A percentile compares a stretch with the other conserved stretches of the same genome.
These are phyloP conservation scores for Calliscelio sp. DNA, from an alignment of 2,888 invertebrate species.

Conservation along the genomic window DNA sequence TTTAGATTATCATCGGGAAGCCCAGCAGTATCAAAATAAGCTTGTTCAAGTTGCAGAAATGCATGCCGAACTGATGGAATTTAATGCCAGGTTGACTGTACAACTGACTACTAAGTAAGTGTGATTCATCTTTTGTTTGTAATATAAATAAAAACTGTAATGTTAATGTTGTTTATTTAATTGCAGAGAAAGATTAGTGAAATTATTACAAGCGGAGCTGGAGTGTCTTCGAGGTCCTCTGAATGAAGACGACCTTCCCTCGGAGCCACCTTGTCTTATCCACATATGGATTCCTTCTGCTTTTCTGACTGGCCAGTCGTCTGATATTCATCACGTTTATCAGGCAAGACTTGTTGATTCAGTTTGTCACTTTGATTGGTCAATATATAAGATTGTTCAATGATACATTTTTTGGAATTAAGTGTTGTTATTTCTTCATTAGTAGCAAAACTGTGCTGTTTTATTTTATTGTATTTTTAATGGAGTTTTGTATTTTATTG, in stretches of 20 bases:
- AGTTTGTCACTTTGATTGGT: too few relatives aligned
- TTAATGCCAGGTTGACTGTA: constrained; percentile 93
- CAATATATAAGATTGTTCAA: neutral
- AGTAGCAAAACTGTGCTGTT: too few relatives aligned
- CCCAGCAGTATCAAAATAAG: constrained; percentile 93
- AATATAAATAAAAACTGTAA: neutral
- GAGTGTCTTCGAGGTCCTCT: constrained; percentile 89
- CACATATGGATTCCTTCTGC: constrained; percentile 96
- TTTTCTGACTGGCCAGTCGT: constrained; percentile 91
- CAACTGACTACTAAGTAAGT: constrained; percentile 87
- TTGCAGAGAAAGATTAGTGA: constrained; percentile 87
- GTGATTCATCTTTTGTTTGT: too few relatives aligned
- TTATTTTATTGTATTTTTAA: too few relatives aligned
- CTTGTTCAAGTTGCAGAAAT: constrained; percentile 97
- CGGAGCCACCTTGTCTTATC: constrained; percentile 87
- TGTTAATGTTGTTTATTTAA: neutral
- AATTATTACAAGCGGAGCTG: constrained; percentile 89
- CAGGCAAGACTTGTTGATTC: too few relatives aligned
- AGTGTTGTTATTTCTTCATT: too few relatives aligned
- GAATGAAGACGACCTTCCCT: constrained; percentile 86
- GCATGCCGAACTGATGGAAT: constrained; percentile 97
- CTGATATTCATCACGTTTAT: constrained; percentile 95
- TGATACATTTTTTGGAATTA: too few relatives aligned
- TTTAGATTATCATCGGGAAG: constrained; percentile 89
- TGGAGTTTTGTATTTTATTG: neutral